These are phyloP conservation scores for Manduca sexta DNA, from an alignment of 1,140 invertebrate genomes.

Conservation along the genomic window DNA sequence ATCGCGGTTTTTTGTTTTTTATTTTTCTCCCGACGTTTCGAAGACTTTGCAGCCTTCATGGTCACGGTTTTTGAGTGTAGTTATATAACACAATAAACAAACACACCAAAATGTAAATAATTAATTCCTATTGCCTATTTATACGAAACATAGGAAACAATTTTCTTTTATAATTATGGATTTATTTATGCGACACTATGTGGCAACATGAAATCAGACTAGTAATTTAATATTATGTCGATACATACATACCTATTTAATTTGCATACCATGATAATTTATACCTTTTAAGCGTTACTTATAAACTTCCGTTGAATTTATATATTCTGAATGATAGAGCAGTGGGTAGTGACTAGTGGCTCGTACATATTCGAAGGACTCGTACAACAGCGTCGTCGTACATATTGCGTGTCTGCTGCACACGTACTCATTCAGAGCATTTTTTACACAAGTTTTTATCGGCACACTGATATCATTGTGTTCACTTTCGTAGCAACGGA, in stretches of 20 bases:
- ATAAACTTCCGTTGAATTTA: constrained; percentile 48
- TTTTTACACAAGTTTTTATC: constrained; percentile 61
- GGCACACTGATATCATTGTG: constrained; percentile 56
- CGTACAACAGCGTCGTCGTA: constrained; percentile 1
- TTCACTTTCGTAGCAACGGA: constrained; percentile 66
- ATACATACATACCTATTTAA: constrained; percentile 2
- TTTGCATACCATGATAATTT: constrained; percentile 40
- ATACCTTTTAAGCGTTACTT: constrained; percentile 38
- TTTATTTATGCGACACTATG: background rate
- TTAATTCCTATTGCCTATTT: no score
- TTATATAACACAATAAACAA: no score
- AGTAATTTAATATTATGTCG: constrained; percentile 2
- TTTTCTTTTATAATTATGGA: constrained; percentile 4
- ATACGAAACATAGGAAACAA: background rate
- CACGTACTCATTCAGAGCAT: constrained; percentile 46
- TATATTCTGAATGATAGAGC: constrained; percentile 28
- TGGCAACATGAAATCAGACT: background rate
- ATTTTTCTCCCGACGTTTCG: no score
- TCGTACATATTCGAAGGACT: no score
- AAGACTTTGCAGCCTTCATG: no score
- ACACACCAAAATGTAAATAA: no score
- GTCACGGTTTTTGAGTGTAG: no score
- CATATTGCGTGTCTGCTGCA: constrained; percentile 33
- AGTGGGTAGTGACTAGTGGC: no score
- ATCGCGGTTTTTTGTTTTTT: no score